phyloP scores from a whole-genome alignment of 2,113 vertebrate genomes.

The Dicentrarchus labrax region DNA sequence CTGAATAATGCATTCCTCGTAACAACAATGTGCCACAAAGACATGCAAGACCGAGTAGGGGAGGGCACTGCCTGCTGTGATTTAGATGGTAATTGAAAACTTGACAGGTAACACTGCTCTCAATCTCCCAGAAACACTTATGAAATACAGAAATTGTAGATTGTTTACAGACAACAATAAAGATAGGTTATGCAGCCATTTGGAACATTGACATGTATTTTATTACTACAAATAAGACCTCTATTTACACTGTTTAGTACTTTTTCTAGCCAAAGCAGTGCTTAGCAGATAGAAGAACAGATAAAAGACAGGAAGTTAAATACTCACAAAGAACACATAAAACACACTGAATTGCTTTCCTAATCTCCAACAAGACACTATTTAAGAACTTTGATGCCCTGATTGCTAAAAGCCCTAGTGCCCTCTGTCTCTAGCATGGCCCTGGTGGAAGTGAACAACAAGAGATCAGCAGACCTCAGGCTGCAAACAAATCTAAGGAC shows the following conservation, averaged over 20 bases:
- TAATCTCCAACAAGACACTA: background rate
- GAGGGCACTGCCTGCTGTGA: slow-evolving; percentile 58
- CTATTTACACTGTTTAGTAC: too few species aligned
- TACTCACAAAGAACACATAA: background rate
- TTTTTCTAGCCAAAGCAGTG: slow-evolving; percentile 1
- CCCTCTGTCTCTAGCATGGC: background rate
- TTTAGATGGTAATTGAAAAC: slow-evolving; percentile 75
- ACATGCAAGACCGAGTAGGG: slow-evolving; percentile 40
- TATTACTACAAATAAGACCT: background rate
- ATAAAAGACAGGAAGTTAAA: background rate
- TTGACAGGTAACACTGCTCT: slow-evolving; percentile 62
- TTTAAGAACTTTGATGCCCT: background rate
- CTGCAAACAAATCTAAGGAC: slow-evolving; percentile 2
- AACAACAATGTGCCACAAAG: slow-evolving; percentile 47
- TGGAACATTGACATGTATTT: background rate
- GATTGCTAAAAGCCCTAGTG: background rate
- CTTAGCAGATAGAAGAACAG: background rate
- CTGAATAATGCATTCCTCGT: slow-evolving; percentile 77
- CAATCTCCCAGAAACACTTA: slow-evolving; percentile 36
- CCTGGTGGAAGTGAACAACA: background rate
- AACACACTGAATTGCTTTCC: background rate
- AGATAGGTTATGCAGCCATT: slow-evolving; percentile 17
- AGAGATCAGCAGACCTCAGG: background rate
- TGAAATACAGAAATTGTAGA: slow-evolving; percentile 33
- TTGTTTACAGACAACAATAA: slow-evolving; percentile 32